phyloP scores from a whole-genome alignment of 1,140 invertebrate species.

The Tetranychus urticae region DNA sequence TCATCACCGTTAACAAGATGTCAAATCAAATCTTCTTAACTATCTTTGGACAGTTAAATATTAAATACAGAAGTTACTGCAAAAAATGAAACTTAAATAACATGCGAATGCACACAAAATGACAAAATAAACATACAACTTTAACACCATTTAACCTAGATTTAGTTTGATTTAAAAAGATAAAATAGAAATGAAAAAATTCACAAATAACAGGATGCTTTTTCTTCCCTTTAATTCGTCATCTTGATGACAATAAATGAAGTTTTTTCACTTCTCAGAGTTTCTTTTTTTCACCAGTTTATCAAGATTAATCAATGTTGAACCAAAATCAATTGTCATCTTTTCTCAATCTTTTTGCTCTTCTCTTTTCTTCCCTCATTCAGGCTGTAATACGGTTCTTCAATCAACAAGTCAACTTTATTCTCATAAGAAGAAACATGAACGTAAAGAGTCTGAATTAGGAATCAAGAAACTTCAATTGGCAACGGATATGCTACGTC shows the following conservation, averaged over 20 bases:
- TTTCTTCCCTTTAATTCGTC: no score
- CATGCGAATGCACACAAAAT: background rate
- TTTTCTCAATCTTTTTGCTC: no score
- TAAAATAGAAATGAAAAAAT: no score
- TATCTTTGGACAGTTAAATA: background rate
- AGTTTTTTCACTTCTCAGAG: background rate
- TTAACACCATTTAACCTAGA: background rate
- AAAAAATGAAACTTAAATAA: no score
- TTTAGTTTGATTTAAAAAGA: no score
- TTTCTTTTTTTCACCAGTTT: no score
- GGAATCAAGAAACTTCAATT: conserved; percentile 53
- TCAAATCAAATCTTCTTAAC: background rate
- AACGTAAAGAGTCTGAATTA: conserved; percentile 63
- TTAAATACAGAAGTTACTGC: background rate
- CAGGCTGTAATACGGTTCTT: conserved; percentile 72
- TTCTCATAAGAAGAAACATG: conserved; percentile 90
- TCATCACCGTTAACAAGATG: background rate
- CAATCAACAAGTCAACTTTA: conserved; percentile 91
- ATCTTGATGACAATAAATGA: no score
- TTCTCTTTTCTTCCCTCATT: background rate
- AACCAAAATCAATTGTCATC: no score
- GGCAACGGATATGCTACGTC: conserved; percentile 20
- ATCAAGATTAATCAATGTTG: no score
- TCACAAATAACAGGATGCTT: no score
- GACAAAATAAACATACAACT: background rate